Conservation (phyloP, 2,113 vertebrate genomes). For the Marmota monax region DNA sequence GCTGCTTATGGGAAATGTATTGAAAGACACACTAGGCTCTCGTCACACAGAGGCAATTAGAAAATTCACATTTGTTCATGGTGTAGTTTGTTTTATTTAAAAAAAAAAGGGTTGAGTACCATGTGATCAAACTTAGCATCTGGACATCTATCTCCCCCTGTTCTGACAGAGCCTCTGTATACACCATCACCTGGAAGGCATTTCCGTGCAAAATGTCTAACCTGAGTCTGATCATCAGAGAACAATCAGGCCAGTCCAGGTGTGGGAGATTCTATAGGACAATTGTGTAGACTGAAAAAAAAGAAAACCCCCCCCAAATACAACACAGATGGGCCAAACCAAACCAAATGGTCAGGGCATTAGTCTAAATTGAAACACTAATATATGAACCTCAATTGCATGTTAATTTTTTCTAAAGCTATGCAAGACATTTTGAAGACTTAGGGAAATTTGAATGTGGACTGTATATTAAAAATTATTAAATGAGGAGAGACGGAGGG, state of each 20-base stretch:
- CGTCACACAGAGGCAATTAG: neutral
- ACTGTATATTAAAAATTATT: neutral
- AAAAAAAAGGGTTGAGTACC: neutral
- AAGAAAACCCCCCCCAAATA: neutral
- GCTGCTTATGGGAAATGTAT: neutral
- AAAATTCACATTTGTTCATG: neutral
- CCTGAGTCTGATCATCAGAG: neutral
- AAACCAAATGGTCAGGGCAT: neutral
- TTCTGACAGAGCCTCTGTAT: neutral
- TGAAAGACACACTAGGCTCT: neutral
- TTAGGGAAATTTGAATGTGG: neutral
- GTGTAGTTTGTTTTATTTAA: neutral
- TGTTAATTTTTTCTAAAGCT: neutral
- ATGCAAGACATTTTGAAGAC: neutral
- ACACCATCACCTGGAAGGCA: accelerated
- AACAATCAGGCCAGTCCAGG: neutral
- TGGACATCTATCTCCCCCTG: neutral
- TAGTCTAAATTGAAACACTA: neutral
- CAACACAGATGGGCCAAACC: neutral
- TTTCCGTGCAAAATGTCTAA: neutral
- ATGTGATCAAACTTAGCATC: neutral
- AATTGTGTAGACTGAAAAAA: neutral
- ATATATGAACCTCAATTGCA: neutral
- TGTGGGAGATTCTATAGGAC: neutral
- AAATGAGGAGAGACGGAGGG: no score